Evolutionary conservation across 2,797 vertebrate genomes (phyloP).

Genomic region (Babyrousa celebensis): DNA sequence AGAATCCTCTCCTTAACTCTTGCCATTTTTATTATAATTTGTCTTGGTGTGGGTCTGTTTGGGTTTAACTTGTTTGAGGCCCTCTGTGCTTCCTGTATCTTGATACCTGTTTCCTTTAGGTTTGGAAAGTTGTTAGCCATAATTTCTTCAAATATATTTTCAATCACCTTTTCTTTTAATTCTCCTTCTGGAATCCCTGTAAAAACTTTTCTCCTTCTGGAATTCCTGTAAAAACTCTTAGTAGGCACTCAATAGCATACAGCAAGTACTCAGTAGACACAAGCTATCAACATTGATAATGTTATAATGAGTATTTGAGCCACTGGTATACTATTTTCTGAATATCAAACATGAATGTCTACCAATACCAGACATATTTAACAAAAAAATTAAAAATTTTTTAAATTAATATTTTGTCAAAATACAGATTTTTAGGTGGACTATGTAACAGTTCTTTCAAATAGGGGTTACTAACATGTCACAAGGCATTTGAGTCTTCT

Average conservation of each 20-base stretch:
- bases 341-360: background rate
- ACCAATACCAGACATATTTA: background rate
- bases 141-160: too few species aligned
- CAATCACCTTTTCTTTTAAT: too few species aligned
- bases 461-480: background rate
- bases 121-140: too few species aligned
- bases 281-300: background rate
- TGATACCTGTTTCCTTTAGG: too few species aligned
- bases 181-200: too few species aligned
- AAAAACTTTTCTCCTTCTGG: too few species aligned
- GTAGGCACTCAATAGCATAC: background rate
- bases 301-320: background rate
- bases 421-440: background rate
- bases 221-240: background rate
- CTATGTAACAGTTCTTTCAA: background rate
- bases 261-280: background rate
- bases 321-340: too few species aligned
- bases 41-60: too few species aligned
- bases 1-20: too few species aligned
- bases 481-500: background rate
- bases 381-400: background rate
- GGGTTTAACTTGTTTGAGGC: too few species aligned
- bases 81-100: too few species aligned
- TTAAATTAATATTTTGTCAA: constrained; percentile 29
- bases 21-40: too few species aligned